A percentile compares a stretch with the other conserved stretches of the same genome.
Evolutionary conservation across 2,888 invertebrate species (phyloP).

Genomic region (Megaustenia siamemsis): DNA sequence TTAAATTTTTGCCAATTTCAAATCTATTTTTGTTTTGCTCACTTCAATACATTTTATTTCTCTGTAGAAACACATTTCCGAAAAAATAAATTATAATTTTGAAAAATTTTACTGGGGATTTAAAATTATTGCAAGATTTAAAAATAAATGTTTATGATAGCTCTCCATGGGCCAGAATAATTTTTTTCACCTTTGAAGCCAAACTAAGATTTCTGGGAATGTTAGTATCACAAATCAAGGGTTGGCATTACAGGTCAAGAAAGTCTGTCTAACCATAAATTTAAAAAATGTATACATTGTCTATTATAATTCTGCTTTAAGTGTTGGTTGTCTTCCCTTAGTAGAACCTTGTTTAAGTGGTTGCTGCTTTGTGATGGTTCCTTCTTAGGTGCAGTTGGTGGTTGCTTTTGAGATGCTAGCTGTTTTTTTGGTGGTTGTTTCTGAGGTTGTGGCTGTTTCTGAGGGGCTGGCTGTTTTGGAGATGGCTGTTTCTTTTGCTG

Average conservation of each 20-base stretch:
- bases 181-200: background rate
- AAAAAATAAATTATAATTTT: too few species aligned
- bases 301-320: slow-evolving; percentile 34
- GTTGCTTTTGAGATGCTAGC: slow-evolving; percentile 4
- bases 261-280: background rate
- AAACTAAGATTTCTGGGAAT: slow-evolving; percentile 2
- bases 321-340: slow-evolving; percentile 3
- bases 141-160: too few species aligned
- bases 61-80: too few species aligned
- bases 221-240: background rate
- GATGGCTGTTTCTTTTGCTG: slow-evolving; percentile 24
- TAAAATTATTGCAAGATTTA: too few species aligned
- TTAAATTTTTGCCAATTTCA: too few species aligned
- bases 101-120: too few species aligned
- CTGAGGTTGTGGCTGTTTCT: background rate
- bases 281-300: background rate
- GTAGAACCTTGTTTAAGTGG: background rate
- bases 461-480: background rate
- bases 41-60: too few species aligned
- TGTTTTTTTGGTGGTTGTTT: slow-evolving; percentile 23
- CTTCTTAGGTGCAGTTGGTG: too few species aligned
- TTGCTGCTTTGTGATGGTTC: too few species aligned
- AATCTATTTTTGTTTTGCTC: too few species aligned
- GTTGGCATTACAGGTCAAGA: background rate
- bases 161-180: too few species aligned